Percentiles rank a stretch among this genome's conserved stretches.
Conservation (phyloP, 1,140 invertebrate genomes). For the Helicoverpa zea region DNA sequence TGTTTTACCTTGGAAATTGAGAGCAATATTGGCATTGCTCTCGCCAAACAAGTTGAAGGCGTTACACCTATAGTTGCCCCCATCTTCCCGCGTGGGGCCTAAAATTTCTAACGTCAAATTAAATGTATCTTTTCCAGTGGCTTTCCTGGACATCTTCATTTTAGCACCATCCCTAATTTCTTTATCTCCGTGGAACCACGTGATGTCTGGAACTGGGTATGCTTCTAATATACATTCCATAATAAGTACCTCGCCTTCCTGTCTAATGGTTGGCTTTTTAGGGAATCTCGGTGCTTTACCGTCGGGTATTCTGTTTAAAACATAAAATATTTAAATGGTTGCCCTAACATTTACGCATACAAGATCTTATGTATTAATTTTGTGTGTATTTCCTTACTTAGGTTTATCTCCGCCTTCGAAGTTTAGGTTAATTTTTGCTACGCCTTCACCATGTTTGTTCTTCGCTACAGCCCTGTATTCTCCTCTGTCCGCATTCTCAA, state of each 20-base stretch:
- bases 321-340: constrained; percentile 63
- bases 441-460: constrained; percentile 96
- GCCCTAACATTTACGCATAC: constrained; percentile 36
- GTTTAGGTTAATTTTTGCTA: constrained; percentile 98
- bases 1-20: constrained; percentile 98
- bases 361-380: constrained; percentile 32
- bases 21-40: constrained; percentile 99
- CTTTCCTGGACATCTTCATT: constrained; percentile 95
- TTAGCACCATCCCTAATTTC: constrained; percentile 93
- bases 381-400: constrained; percentile 89
- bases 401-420: constrained; percentile 96
- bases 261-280: constrained; percentile 98
- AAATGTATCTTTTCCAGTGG: constrained; percentile 95
- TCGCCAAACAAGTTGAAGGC: constrained; percentile 99
- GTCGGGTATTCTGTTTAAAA: constrained; percentile 94
- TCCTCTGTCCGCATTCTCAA: constrained; percentile 95
- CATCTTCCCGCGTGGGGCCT: constrained; percentile 97
- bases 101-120: constrained; percentile 96
- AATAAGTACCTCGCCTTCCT: constrained; percentile 96
- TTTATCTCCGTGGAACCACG: constrained; percentile 96
- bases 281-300: constrained; percentile 98
- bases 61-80: constrained; percentile 99
- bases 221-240: constrained; percentile 99
- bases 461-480: constrained; percentile 97
- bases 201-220: constrained; percentile 97